These are phyloP conservation scores for Bursaphelenchus mucronatus DNA, from an alignment of 1,140 invertebrate genomes.

Conservation along the genomic window DNA sequence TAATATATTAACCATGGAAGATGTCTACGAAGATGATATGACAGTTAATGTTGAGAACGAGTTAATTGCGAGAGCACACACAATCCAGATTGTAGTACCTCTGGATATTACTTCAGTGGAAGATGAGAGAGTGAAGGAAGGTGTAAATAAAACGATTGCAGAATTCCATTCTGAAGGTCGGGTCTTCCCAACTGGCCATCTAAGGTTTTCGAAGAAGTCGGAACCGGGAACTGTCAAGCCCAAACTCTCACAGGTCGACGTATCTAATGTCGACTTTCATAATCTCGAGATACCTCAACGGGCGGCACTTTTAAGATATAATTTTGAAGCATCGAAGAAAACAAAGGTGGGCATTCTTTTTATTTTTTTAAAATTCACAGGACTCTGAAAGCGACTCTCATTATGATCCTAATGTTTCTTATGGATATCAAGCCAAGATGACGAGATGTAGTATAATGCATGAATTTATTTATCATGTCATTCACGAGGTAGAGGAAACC, in stretches of 20 bases:
- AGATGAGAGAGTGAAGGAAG: slow-evolving; percentile 29
- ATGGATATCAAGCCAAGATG: slow-evolving; percentile 42
- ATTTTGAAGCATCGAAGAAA: slow-evolving; percentile 4
- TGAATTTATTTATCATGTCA: slow-evolving; percentile 40
- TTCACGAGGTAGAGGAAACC: slow-evolving; percentile 15
- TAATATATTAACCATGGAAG: slow-evolving; percentile 29
- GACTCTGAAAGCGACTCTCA: neutral
- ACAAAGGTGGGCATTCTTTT: slow-evolving; percentile 8
- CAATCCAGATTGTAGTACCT: slow-evolving; percentile 16
- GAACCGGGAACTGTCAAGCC: slow-evolving; percentile 14
- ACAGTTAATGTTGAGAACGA: slow-evolving; percentile 22
- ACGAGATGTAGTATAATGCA: slow-evolving; percentile 36
- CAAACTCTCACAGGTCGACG: slow-evolving; percentile 2
- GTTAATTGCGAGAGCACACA: too few species aligned
- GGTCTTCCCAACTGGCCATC: slow-evolving; percentile 53
- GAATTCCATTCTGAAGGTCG: slow-evolving; percentile 41
- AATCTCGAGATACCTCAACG: neutral
- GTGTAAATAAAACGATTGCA: slow-evolving; percentile 36
- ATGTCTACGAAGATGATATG: slow-evolving; percentile 31
- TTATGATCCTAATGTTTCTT: slow-evolving; percentile 17
- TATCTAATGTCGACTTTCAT: too few species aligned
- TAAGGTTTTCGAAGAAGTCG: slow-evolving; percentile 1
- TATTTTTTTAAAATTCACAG: neutral
- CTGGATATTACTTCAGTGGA: slow-evolving; percentile 28
- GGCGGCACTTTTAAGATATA: slow-evolving; percentile 3